Percentiles rank a stretch among this genome's conserved stretches.
phyloP scores from a whole-genome alignment of 2,113 vertebrate species.

The Ramphastos sulfuratus region DNA sequence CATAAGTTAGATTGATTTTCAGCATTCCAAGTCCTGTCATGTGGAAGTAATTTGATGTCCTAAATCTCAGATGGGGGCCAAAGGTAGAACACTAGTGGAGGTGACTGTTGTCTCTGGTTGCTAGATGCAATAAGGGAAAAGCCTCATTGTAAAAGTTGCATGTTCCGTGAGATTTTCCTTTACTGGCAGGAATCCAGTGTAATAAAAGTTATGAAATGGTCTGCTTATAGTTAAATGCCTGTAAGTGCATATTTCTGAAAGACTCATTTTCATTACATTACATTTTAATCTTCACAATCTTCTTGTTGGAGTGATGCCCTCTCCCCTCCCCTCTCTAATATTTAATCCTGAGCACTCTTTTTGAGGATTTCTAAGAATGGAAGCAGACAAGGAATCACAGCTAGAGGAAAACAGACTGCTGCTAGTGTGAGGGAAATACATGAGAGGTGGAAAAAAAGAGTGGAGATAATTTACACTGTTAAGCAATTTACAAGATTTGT shows the following conservation, averaged over 20 bases:
- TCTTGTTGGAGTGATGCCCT: not conserved
- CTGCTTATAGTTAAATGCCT: conserved; percentile 14
- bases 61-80: not conserved
- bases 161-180: not conserved
- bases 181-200: not conserved
- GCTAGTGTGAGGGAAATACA: not conserved
- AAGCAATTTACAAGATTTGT: not conserved
- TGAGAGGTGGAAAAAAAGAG: not conserved
- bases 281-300: not conserved
- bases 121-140: conserved; percentile 1
- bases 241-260: not conserved
- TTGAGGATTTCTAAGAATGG: not conserved
- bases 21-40: not conserved
- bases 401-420: not conserved
- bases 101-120: not conserved
- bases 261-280: not conserved
- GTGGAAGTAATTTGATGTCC: conserved; percentile 43
- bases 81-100: not conserved
- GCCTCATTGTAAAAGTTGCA: not conserved
- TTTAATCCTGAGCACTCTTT: not conserved
- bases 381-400: not conserved
- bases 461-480: not conserved
- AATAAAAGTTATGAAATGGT: not conserved
- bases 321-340: not conserved
- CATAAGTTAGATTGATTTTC: not conserved